phyloP scores from a whole-genome alignment of 2,113 vertebrate species.

The Noturus placidus region DNA sequence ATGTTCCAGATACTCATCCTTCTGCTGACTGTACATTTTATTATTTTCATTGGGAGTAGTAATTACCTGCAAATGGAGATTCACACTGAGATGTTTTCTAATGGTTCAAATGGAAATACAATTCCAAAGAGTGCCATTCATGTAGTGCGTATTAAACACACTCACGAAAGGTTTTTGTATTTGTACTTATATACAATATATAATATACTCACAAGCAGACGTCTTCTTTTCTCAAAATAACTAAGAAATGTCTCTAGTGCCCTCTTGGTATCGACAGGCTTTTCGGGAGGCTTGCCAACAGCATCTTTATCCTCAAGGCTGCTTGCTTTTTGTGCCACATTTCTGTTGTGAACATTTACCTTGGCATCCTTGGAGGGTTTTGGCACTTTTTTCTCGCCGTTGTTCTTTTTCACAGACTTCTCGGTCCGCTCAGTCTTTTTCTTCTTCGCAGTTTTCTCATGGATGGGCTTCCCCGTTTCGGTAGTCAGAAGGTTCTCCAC shows the following conservation, averaged over 20 bases:
- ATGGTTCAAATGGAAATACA: not conserved
- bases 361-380: constrained; percentile 73
- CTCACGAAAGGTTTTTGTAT: too few species aligned
- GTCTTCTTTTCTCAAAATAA: constrained; percentile 83
- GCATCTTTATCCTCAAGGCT: constrained; percentile 64
- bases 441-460: constrained; percentile 71
- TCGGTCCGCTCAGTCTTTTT: constrained; percentile 68
- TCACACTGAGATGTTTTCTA: not conserved
- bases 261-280: constrained; percentile 62
- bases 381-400: constrained; percentile 71
- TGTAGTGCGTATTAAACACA: not conserved
- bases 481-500: constrained; percentile 55
- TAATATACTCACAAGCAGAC: constrained; percentile 80
- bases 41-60: constrained; percentile 79
- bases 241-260: constrained; percentile 70
- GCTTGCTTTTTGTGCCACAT: constrained; percentile 70
- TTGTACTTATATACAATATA: not conserved
- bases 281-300: constrained; percentile 63
- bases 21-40: constrained; percentile 85
- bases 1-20: constrained; percentile 83
- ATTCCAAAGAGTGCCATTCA: not conserved
- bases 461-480: constrained; percentile 72
- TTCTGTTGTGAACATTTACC: constrained; percentile 67
- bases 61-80: constrained; percentile 73
- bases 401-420: constrained; percentile 76